phyloP scores from a whole-genome alignment of 2,113 vertebrate species.

The Pterocles burchelli region DNA sequence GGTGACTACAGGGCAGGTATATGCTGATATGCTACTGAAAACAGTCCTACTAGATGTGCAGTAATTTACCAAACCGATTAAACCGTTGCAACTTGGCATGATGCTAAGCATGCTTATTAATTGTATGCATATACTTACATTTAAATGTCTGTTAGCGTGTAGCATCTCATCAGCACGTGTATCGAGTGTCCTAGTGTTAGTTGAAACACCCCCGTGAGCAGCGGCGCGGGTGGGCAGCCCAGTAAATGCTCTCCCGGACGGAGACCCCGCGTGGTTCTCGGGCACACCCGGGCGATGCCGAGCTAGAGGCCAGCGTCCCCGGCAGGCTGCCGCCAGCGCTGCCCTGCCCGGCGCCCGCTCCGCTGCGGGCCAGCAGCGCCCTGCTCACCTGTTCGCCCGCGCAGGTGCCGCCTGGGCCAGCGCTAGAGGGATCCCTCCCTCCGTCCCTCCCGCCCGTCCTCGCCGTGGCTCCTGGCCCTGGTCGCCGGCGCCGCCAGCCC shows the following conservation, averaged over 20 bases:
- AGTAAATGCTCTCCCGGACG: not conserved
- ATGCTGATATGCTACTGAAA: not conserved
- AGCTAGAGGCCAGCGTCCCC: not conserved
- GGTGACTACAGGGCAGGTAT: not conserved
- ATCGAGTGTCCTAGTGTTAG: rapidly evolving
- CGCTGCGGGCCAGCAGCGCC: not conserved
- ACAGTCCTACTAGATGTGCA: not conserved
- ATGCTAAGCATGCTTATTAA: not conserved
- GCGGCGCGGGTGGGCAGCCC: not conserved
- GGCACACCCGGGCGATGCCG: not conserved
- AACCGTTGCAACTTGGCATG: not conserved
- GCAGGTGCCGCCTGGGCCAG: not conserved
- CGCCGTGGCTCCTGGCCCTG: not conserved
- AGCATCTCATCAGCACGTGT: rapidly evolving
- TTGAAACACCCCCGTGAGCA: rapidly evolving
- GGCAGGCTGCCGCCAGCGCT: not conserved
- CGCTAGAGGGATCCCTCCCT: not conserved
- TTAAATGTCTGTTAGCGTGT: not conserved
- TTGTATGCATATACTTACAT: not conserved
- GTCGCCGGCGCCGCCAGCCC: not conserved
- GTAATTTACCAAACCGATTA: not conserved
- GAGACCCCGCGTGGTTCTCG: not conserved
- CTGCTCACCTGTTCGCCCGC: not conserved
- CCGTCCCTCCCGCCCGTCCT: too few relatives aligned
- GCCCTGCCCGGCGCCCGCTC: not conserved